Base-by-base conservation (phyloP, 1,140 invertebrate genomes). In the Xylocopa sonorina region DNA sequence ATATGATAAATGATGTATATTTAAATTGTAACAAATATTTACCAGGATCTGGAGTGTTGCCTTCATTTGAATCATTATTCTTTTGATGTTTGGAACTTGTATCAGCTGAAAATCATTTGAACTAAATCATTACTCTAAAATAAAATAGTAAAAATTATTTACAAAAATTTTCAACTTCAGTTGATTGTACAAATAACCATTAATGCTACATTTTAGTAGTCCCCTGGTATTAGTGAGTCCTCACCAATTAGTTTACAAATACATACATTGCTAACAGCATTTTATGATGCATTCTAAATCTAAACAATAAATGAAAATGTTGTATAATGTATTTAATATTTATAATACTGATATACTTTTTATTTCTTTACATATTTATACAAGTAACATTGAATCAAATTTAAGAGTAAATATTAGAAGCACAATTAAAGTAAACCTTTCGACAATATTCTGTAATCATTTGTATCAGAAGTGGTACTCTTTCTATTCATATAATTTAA, bases 91-190 rank as follows among this genome's bases (percentile, higher is more conserved):
- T 83, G 34, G 77, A 41, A 53, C 46, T 82, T 81, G 57, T 78
- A 60, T 83, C 32, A 83, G 62, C 86, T 88, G 86, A 83, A 88
- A 87, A 75, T 14, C 64, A 86, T 75, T 57, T 84, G 81, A 78
- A 50, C 74, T 87, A 78, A 74, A 71, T 86, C 85, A 86, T 64
- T 80, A 80, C 27, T 71, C 53, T 85, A 80, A 80, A 68, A 76
- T 81, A 50, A 78, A 80, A 71, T 16, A 48, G 10, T 81, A 57
- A 34, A 41, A 60, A 18, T 24, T 51, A 18, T 85, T 81, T 72
- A 78, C 77, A 46, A 68, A 55, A 83, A 41, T 21, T 72, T 72
- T 75, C 68, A 83, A 84, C 67, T 51, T 32, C 43, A 43, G 21
- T 66, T 41, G 16, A 58, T 78, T 51, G 21, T 63, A 57, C 38